phyloP scores from a whole-genome alignment of 1,140 invertebrate genomes.

The Thaumetopoea pityocampa region DNA sequence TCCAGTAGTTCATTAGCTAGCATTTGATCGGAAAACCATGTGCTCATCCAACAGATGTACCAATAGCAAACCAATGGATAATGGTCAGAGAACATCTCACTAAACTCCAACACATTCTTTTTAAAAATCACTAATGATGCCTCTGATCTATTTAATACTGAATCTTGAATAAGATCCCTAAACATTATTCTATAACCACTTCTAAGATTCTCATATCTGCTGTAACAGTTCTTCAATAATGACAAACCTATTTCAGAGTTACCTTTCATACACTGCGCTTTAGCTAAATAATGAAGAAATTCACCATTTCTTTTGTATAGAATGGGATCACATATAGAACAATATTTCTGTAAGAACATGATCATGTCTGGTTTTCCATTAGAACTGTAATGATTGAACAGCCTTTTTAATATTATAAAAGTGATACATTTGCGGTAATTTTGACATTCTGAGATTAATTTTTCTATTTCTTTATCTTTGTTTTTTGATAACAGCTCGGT shows the following conservation, averaged over 20 bases:
- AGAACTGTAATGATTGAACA: slow-evolving; percentile 47
- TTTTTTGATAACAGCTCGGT: slow-evolving; percentile 37
- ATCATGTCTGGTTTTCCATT: slow-evolving; percentile 44
- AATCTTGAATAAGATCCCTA: slow-evolving; percentile 59
- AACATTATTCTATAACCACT: slow-evolving; percentile 58
- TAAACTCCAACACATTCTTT: slow-evolving; percentile 57
- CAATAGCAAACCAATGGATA: slow-evolving; percentile 63
- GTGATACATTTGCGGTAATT: slow-evolving; percentile 34
- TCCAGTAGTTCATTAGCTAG: slow-evolving; percentile 55
- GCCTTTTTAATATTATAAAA: slow-evolving; percentile 39
- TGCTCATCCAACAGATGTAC: slow-evolving; percentile 63
- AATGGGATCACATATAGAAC: slow-evolving; percentile 31
- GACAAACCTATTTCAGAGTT: slow-evolving; percentile 59
- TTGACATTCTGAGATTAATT: slow-evolving; percentile 36
- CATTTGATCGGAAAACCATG: slow-evolving; percentile 67
- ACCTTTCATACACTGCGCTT: slow-evolving; percentile 60
- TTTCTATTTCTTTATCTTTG: slow-evolving; percentile 36
- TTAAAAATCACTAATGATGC: slow-evolving; percentile 63
- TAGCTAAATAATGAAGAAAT: slow-evolving; percentile 58
- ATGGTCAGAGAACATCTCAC: slow-evolving; percentile 44
- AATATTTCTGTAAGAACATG: slow-evolving; percentile 41
- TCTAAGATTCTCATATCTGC: slow-evolving; percentile 39
- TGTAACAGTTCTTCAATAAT: slow-evolving; percentile 45
- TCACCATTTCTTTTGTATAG: slow-evolving; percentile 52
- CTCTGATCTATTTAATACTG: slow-evolving; percentile 58